Evolutionary conservation across 2,113 vertebrate species (phyloP), one percentile per base, ranked within the genome.

Genomic region (Anolis carolinensis): DNA sequence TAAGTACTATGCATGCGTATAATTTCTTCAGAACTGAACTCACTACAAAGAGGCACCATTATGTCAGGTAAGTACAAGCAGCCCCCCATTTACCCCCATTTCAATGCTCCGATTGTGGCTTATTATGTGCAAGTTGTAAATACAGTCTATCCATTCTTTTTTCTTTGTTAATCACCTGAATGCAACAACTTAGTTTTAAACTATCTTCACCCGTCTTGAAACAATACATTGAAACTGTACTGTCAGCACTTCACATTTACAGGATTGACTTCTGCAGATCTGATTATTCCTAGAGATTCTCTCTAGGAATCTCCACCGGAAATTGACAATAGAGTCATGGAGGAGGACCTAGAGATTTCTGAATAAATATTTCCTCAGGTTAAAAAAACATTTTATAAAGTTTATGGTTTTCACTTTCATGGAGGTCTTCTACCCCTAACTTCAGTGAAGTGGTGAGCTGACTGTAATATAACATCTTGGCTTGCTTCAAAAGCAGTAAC

Each of bases 1-100:
- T 16, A 48, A 44, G 32, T 5, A 34, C 71, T 21, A 3, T 9
- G 34, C 23, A 2, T 1, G 0, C 25, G 27, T 0, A 0, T 4
- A 2, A 76, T 62, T 32, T 3, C 1, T 23, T 11, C 32, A 14
- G 70, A 79, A 68, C 32, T 20, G 63, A 74, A 59, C n/a, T n/a
- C n/a, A 23, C 20, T 32, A 5, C 18, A 70, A 25, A 79, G 8
- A 0, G 0, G 36, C 6, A 48, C 7, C 32, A 34, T 34, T 21
- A 70, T 55, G 14, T 0, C 34, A 78, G 30, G 8, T n/a, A 77
- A 70, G 23, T 11, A 30, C 11, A 52, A 20, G 7, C 4, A 27
- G 71, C 75, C 14, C 14, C 27, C 0, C 1, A 85, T 72, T 13
- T 21, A 0, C 13, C 55, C 18, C 14, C 11, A 59, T 16, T 13